Percentiles rank a stretch among this genome's conserved stretches.
phyloP scores from a whole-genome alignment of 2,113 vertebrate species.

The Oncorhynchus mykiss region DNA sequence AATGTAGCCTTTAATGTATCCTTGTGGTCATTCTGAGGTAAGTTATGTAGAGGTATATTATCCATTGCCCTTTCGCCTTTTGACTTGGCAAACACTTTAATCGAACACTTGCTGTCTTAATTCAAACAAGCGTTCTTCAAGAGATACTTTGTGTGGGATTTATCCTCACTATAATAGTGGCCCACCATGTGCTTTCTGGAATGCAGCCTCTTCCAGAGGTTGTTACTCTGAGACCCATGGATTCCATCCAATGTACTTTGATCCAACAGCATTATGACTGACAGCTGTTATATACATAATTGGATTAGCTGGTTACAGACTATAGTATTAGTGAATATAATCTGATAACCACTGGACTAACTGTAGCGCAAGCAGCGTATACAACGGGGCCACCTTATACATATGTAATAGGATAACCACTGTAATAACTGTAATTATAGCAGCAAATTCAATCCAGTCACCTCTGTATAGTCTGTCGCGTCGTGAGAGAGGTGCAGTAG shows the following conservation, averaged over 20 bases:
- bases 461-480: slow-evolving; percentile 28
- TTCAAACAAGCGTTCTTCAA: neutral
- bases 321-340: slow-evolving; percentile 33
- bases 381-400: slow-evolving; percentile 32
- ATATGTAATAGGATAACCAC: slow-evolving; percentile 24
- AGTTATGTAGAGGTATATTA: slow-evolving; percentile 4
- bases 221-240: slow-evolving; percentile 37
- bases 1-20: neutral
- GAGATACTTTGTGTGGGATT: slow-evolving; percentile 29
- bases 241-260: slow-evolving; percentile 35
- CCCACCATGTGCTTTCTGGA: slow-evolving; percentile 21
- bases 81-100: slow-evolving; percentile 19
- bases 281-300: slow-evolving; percentile 50
- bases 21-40: neutral
- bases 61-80: slow-evolving; percentile 1
- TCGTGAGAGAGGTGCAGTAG: slow-evolving; percentile 18
- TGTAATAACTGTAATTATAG: slow-evolving; percentile 21
- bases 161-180: slow-evolving; percentile 12
- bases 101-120: slow-evolving; percentile 25
- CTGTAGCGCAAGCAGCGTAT: slow-evolving; percentile 25
- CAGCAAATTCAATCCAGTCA: slow-evolving; percentile 28
- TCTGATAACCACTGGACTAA: slow-evolving; percentile 31
- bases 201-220: slow-evolving; percentile 35
- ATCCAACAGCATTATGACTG: slow-evolving; percentile 44
- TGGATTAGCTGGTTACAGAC: slow-evolving; percentile 44